phyloP scores from a whole-genome alignment of 2,113 vertebrate genomes.

The Vulpes ferrilata region DNA sequence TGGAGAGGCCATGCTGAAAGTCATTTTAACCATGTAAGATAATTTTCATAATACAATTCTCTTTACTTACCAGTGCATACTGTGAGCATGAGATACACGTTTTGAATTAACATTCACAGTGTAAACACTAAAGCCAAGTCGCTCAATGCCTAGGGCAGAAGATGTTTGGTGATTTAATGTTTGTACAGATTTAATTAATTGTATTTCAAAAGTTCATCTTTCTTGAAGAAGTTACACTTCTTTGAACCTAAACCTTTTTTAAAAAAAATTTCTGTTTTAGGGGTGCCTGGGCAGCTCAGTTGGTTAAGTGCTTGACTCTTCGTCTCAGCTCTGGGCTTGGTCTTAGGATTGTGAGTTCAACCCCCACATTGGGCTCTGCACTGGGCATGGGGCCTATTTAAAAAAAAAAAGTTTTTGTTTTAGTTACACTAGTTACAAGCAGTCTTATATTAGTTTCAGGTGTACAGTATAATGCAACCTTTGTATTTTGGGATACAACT shows the following conservation, averaged over 20 bases:
- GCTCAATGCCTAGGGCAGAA: not conserved
- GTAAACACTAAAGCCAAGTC: not conserved
- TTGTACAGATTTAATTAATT: not conserved
- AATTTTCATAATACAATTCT: not conserved
- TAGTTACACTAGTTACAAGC: not conserved
- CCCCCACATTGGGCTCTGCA: not conserved
- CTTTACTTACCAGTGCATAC: not conserved
- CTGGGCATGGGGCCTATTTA: not conserved
- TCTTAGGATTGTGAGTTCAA: not conserved
- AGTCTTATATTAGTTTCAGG: not conserved
- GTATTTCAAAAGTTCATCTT: not conserved
- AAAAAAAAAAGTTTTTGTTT: not conserved
- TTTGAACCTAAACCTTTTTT: not conserved
- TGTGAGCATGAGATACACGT: not conserved
- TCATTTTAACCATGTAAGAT: not conserved
- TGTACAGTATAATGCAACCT: not conserved
- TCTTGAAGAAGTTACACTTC: not conserved
- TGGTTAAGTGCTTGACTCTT: not conserved
- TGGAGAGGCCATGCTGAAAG: not conserved
- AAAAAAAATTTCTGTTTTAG: not conserved
- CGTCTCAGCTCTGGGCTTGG: not conserved
- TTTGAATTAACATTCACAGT: not conserved
- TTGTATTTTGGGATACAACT: not conserved
- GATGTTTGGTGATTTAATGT: not conserved
- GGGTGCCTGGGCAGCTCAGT: not conserved